Base-by-base conservation (phyloP, 2,113 vertebrate species). In the Hemicordylus capensis region DNA sequence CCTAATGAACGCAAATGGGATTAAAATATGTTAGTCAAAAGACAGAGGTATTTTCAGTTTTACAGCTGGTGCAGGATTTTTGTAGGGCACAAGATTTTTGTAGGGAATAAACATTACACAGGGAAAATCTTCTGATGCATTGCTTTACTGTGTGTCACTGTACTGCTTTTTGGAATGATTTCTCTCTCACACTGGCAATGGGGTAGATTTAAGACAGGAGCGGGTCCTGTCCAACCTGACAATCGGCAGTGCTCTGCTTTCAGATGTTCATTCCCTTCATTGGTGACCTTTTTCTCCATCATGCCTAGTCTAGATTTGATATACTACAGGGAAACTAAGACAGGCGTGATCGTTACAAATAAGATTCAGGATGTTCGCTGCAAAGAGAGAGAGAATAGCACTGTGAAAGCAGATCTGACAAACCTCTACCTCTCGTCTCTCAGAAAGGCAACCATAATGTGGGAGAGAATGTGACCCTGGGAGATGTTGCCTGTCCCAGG, bases 171-270 rank as follows among this genome's bases (percentile, higher is more conserved):
- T 73, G 48, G 89, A 86, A 91, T 91, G 83, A 86, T 84, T 88
- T 82, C 90, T 64, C 15, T 92, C n/a, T 37, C 87, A 90, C 88
- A 81, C 56, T 92, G 39, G 80, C 92, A 90, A 87, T 88, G 85
- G 69, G 64, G 64, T 85, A 85, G 82, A 61, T 39, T 46, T 88
- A 54, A 77, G 85, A 64, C 85, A 91, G 81, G 70, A 83, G 72
- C 51, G 14, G 76, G 90, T 89, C 66, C 77, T 92, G 81, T 79
- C 83, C 70, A 90, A 37, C 83, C 17, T 63, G 63, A 59, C 74
- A 83, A 12, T 91, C 73, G 70, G 77, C 54, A 90, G 78, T 26
- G 19, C 73, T 81, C 88, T 88, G 6, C 37, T 91, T 85, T 90
- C 73, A 83, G 66, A 67, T 87, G 89, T 80, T 37, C 81, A 28